Conservation (phyloP, 2,797 vertebrate species). For the Borostomias antarcticus region DNA sequence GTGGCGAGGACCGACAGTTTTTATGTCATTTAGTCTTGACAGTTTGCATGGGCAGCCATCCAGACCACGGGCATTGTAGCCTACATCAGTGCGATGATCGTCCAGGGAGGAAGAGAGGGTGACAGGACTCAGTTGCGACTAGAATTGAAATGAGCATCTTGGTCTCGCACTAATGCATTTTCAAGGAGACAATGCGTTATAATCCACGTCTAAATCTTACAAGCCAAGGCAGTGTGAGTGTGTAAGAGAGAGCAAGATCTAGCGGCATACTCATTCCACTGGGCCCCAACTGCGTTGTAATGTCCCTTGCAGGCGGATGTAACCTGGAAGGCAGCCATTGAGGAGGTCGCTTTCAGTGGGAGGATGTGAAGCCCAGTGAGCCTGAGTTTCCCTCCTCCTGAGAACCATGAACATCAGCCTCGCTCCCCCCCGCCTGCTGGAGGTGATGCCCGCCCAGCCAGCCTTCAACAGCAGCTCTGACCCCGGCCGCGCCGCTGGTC, state of each 20-base stretch:
- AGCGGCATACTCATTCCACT: neutral
- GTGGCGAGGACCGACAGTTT: too few relatives aligned
- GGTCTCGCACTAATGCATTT: neutral
- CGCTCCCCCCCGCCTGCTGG: constrained; percentile 72
- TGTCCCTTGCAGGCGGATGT: constrained; percentile 39
- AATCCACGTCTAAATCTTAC: too few relatives aligned
- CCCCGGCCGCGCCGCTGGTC: neutral
- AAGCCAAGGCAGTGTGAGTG: too few relatives aligned
- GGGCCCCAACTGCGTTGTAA: constrained; percentile 40
- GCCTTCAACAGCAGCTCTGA: constrained; percentile 29
- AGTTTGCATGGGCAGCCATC: neutral
- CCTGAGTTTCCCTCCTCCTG: constrained; percentile 42
- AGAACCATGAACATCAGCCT: constrained; percentile 86
- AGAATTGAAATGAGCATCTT: neutral
- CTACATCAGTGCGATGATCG: too few relatives aligned
- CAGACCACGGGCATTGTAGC: neutral
- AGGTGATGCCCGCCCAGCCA: constrained; percentile 53
- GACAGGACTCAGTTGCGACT: too few relatives aligned
- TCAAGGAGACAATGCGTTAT: neutral
- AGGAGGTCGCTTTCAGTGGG: constrained; percentile 42
- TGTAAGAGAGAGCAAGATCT: too few relatives aligned
- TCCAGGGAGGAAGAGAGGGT: neutral
- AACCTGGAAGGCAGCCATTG: constrained; percentile 52
- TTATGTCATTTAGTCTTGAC: neutral
- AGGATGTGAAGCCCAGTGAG: constrained; percentile 50